Percentiles rank a stretch among this genome's conserved stretches.
These are phyloP conservation scores for Nerophis ophidion DNA, from an alignment of 2,113 vertebrate species.

Conservation along the genomic window DNA sequence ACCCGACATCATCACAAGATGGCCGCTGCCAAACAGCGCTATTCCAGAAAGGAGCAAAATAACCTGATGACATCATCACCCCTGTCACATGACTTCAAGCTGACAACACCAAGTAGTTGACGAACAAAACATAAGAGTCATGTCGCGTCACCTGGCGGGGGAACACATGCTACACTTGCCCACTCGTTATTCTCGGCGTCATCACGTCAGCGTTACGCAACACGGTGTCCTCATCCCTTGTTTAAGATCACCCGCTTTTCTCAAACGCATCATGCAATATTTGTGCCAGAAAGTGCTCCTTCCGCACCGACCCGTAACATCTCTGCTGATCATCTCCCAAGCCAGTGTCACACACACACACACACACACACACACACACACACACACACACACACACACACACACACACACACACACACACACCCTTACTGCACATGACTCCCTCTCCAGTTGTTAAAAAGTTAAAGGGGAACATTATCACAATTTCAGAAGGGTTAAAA, in stretches of 20 bases:
- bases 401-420: too few relatives aligned
- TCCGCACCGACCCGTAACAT: constrained; percentile 12
- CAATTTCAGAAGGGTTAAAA: too few relatives aligned
- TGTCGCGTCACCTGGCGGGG: background rate
- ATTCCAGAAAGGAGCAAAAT: too few relatives aligned
- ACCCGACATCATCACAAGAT: too few relatives aligned
- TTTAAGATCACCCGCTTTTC: background rate
- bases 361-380: too few relatives aligned
- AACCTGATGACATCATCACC: background rate
- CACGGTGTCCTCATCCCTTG: background rate
- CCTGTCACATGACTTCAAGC: background rate
- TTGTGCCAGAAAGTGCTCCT: background rate
- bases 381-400: too few relatives aligned
- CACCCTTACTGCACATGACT: background rate
- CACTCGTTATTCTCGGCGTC: too few relatives aligned
- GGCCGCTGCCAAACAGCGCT: too few relatives aligned
- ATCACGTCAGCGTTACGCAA: background rate
- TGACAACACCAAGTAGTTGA: background rate
- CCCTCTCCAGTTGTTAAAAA: background rate
- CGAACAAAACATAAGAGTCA: background rate
- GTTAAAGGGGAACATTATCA: too few relatives aligned
- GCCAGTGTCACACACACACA: too few relatives aligned
- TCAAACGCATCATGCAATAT: constrained; percentile 27
- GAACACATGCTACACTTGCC: too few relatives aligned
- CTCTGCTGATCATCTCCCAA: background rate